A percentile compares a stretch with the other conserved stretches of the same genome.
Evolutionary conservation across 2,888 invertebrate species (phyloP).

Genomic region (Euplexia lucipara): DNA sequence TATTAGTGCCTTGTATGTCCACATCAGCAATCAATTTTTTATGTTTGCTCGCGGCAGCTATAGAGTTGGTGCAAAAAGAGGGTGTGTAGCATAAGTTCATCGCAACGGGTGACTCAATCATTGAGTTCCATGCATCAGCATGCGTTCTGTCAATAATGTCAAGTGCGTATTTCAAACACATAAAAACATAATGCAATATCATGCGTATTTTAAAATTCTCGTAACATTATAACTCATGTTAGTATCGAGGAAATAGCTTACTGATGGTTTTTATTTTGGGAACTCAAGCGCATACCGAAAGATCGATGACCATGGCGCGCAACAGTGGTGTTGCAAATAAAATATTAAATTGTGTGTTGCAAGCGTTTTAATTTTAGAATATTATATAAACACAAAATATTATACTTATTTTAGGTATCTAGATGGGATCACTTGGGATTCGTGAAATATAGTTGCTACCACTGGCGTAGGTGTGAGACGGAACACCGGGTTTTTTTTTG

Average conservation of each 20-base stretch:
- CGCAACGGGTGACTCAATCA: not conserved
- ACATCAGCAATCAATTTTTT: no score
- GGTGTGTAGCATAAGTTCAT: not conserved
- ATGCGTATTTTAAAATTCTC: conserved; percentile 22
- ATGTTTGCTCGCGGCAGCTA: no score
- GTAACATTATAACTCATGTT: conserved; percentile 27
- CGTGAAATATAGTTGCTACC: no score
- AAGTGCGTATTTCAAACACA: conserved; percentile 2
- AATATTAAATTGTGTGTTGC: conserved; percentile 7
- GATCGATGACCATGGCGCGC: conserved; percentile 29
- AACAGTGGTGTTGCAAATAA: conserved; percentile 24
- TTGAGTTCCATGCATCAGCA: not conserved
- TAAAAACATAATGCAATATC: not conserved
- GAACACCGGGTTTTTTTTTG: no score
- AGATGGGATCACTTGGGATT: no score
- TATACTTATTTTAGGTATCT: no score
- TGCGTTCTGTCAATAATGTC: not conserved
- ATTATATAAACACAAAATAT: not conserved
- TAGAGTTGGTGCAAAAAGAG: no score
- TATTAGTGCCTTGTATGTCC: no score
- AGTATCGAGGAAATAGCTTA: conserved; percentile 41
- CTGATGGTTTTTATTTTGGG: conserved; percentile 57
- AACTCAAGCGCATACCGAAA: conserved; percentile 42
- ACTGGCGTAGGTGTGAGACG: no score
- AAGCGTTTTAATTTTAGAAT: not conserved